Base-by-base conservation (phyloP, 92 coral and sea anemone species). In the Virgularia gustaviana region DNA sequence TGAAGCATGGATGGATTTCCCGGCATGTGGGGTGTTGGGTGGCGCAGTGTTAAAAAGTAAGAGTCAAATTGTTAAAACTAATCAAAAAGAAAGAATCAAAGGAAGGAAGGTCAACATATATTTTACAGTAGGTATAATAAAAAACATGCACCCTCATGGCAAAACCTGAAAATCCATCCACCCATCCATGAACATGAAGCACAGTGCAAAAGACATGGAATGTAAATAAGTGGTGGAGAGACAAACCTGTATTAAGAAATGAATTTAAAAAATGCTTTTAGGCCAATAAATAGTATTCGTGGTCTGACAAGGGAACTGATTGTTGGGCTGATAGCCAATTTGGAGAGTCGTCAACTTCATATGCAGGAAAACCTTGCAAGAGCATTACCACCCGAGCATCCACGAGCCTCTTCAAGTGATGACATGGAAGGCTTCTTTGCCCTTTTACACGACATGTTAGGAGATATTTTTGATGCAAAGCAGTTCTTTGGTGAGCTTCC, bases 341-440 rank as follows among this genome's bases (percentile, higher is more conserved):
- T 84, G 38, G 85, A 88, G 38, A 78, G 87, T 42, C 73, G 83
- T n/a, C 80, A 78, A 42, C 75, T 70, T 8, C 41, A 72, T 29
- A 53, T 79, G n/a, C 19, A 22, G 3, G 89, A 84, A 42, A 73
- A 75, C 39, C 57, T 28, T 11, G 36, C 32, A 33, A 73, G 80
- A 67, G 85, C 70, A 9, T 66, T 87, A 13, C 80, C 79, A 42
- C 80, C 77, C 6, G 83, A 88, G 74, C 87, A 84, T 57, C 94
- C 88, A 1, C 37, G 88, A 23, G 71, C 94, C 6, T 87, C 85
- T 6, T 76, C 87, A 35, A 88, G 82, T 1, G 89, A 88, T 81
- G 85, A 84, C 63, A 89, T 88, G 2, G 83, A 88, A 53, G 84
- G 87, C 4, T 72, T 88, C 9, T 29, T 84, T 2, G 80, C 85